A percentile compares a stretch with the other conserved stretches of the same genome.
Evolutionary conservation across 2,888 invertebrate genomes (phyloP).

Genomic region (Leptogaster cylindrica): DNA sequence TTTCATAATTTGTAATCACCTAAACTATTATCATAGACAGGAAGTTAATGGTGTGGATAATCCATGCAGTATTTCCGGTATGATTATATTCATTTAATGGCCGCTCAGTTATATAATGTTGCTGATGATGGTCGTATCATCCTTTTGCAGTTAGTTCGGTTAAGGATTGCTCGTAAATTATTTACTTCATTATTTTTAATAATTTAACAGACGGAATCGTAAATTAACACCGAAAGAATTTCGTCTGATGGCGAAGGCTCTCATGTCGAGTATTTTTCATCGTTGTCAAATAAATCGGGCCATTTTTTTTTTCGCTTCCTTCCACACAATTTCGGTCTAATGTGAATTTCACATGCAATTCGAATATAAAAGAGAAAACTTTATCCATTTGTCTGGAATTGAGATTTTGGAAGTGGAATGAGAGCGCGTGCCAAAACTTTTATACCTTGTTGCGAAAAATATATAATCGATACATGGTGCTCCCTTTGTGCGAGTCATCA

Average conservation of each 20-base stretch:
- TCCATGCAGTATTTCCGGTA: background rate
- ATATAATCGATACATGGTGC: constrained; percentile 15
- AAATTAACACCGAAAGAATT: constrained; percentile 21
- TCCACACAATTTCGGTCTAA: constrained; percentile 11
- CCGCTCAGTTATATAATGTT: background rate
- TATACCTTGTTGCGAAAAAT: no score
- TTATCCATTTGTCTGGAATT: constrained; percentile 8
- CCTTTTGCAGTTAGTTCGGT: background rate
- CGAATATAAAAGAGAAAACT: constrained; percentile 21
- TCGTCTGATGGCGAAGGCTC: background rate
- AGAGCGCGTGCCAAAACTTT: constrained; percentile 1
- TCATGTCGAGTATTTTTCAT: background rate
- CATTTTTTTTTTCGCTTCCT: background rate
- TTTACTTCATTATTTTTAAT: constrained; percentile 34
- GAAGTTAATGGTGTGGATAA: constrained; percentile 1
- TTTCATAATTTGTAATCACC: constrained; percentile 16
- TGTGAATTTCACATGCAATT: constrained; percentile 34
- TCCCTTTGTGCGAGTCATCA: background rate
- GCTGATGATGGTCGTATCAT: background rate
- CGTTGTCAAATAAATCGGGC: background rate
- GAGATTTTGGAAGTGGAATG: background rate
- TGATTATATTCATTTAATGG: background rate
- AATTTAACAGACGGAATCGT: constrained; percentile 8
- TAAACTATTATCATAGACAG: background rate
- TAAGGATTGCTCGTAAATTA: constrained; percentile 24